Percentiles rank a stretch among this genome's conserved stretches.
Conservation (phyloP, 2,888 invertebrate species). For the Calameuta pallipes region DNA sequence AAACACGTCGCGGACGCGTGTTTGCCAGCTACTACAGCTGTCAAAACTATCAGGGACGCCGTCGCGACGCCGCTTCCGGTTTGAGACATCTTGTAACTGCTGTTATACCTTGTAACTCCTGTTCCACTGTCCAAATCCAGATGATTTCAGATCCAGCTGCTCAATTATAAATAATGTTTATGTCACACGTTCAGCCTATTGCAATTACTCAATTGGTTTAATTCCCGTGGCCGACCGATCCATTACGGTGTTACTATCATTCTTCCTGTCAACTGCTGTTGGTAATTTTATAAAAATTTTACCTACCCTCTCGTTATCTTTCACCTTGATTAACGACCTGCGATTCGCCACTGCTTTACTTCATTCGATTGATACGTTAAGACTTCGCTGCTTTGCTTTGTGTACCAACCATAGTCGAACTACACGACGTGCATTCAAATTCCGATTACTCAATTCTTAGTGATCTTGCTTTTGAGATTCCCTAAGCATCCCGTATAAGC, state of each 20-base stretch:
- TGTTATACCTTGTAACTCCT: not conserved
- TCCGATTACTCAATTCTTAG: conserved; percentile 13
- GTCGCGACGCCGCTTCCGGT: not conserved
- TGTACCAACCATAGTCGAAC: not conserved
- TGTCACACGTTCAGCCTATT: not conserved
- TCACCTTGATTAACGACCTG: not conserved
- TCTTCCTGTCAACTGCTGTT: not conserved
- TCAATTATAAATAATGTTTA: not conserved
- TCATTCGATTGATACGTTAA: not conserved
- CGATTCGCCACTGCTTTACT: not conserved
- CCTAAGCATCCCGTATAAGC: conserved; percentile 16
- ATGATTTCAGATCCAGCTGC: not conserved
- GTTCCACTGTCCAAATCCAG: not conserved
- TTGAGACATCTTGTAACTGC: not conserved
- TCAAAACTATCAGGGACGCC: not conserved
- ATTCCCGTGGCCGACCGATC: not conserved
- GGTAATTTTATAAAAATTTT: not conserved
- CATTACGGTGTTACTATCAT: not conserved
- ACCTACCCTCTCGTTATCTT: not conserved
- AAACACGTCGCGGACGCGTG: conserved; percentile 3
- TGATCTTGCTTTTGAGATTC: conserved; percentile 12
- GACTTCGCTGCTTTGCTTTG: not conserved
- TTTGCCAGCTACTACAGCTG: not conserved
- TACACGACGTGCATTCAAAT: conserved; percentile 17
- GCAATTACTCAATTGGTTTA: not conserved